phyloP scores from a whole-genome alignment of 2,113 vertebrate species.

The Phalacrocorax pelagicus region DNA sequence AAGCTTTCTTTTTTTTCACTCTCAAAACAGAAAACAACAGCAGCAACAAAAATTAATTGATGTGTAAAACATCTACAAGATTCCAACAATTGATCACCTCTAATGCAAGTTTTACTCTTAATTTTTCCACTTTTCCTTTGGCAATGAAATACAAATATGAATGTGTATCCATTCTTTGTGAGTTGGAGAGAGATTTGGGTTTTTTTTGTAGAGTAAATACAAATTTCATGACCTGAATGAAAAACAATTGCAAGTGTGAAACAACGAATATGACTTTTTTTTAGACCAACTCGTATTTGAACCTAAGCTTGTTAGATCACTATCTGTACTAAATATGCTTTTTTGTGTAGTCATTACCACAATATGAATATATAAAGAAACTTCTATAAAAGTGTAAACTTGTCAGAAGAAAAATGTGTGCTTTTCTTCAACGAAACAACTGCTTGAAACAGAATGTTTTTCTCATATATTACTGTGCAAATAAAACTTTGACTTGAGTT shows the following conservation, averaged over 20 bases:
- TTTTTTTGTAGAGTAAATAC: not conserved
- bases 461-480: not conserved
- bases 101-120: not conserved
- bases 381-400: not conserved
- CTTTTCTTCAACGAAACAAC: not conserved
- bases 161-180: not conserved
- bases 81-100: not conserved
- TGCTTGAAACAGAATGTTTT: not conserved
- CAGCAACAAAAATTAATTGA: not conserved
- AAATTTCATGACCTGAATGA: not conserved
- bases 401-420: not conserved
- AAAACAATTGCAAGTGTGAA: not conserved
- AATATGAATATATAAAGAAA: not conserved
- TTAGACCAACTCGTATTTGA: not conserved
- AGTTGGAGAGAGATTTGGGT: not conserved
- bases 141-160: not conserved
- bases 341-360: not conserved
- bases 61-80: rapidly evolving
- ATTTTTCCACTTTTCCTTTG: not conserved
- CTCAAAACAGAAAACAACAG: not conserved
- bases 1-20: not conserved
- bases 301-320: not conserved
- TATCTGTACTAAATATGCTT: not conserved
- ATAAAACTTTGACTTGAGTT: not conserved
- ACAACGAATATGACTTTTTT: not conserved